Evolutionary conservation across 2,797 vertebrate genomes (phyloP), one percentile per base, ranked within the genome.

Genomic region (Hylomyscus alleni): DNA sequence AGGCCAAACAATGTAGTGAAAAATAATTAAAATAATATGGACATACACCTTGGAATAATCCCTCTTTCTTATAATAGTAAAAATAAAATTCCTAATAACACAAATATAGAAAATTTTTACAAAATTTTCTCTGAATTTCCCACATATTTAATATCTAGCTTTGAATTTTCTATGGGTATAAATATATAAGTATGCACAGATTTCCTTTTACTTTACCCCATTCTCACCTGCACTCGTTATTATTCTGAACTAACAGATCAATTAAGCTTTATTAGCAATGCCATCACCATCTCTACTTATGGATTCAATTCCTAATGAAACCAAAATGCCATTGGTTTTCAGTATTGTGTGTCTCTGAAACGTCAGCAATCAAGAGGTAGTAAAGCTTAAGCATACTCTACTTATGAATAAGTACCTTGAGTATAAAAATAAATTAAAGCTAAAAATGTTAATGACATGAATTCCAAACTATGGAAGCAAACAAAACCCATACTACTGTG

Each of bases 341-440:
- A 97, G 85, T 31, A 92, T 26, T 85, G 85, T 60, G 24, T 0
- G 13, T 92, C 19, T 95, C 82, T 90, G 77, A 92, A 67, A 82
- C 93, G 40, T 24, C 4, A 95, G 75, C 73, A 90, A 67, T 81
- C 44, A 65, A 40, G 91, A 26, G 24, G 6, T 11, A 69, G 93
- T 50, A 81, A 75, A 77, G 86, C 2, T 65, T 67, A 91, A 13
- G 65, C 26, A n/a, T 10, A 4, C 13, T 89, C 5, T 20, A 76
- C 56, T 92, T 96, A 93, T 89, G 60, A 50, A 47, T 54, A 96
- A 97, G 50, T 31, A 91, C 34, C 15, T 82, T 72, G 56, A 92
- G 26, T 44, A 83, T 80, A 89, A 94, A 95, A 97, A 29, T 65
- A 31, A 47, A 31, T 84, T 47, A 65, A 84, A 31, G 31, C 6